These are phyloP conservation scores for Glyptemys insculpta DNA, from an alignment of 2,797 vertebrate genomes.

Conservation along the genomic window DNA sequence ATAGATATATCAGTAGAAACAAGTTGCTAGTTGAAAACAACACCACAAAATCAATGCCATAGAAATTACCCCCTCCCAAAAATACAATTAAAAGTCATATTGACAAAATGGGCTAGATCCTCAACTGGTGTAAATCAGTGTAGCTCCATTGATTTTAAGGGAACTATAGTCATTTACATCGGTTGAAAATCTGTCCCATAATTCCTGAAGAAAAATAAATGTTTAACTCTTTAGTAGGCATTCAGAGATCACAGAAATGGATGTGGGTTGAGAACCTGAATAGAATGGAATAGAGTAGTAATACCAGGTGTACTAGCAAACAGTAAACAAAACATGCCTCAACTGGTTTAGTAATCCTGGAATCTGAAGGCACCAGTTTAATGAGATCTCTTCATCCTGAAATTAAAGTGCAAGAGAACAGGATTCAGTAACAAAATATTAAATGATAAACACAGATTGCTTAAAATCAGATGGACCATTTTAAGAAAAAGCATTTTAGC, in stretches of 20 bases:
- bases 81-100: slow-evolving; percentile 74
- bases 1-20: slow-evolving; percentile 38
- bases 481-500: slow-evolving; percentile 90
- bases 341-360: slow-evolving; percentile 72
- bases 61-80: slow-evolving; percentile 62
- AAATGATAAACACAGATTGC: slow-evolving; percentile 91
- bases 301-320: slow-evolving; percentile 44
- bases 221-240: background rate
- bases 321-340: slow-evolving; percentile 66
- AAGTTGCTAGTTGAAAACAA: slow-evolving; percentile 60
- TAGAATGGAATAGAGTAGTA: background rate
- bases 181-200: slow-evolving; percentile 48
- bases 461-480: slow-evolving; percentile 90
- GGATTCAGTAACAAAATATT: slow-evolving; percentile 90
- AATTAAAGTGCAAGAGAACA: slow-evolving; percentile 85
- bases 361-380: slow-evolving; percentile 80
- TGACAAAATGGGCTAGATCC: slow-evolving; percentile 77
- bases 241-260: background rate
- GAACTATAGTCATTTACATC: slow-evolving; percentile 57
- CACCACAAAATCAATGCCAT: slow-evolving; percentile 73
- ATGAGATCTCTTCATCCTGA: slow-evolving; percentile 87
- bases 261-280: slow-evolving; percentile 16
- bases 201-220: slow-evolving; percentile 34
- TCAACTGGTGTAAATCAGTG: slow-evolving; percentile 73
- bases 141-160: slow-evolving; percentile 43